These are phyloP conservation scores for Leucoraja erinaceus DNA, from an alignment of 2,113 vertebrate species.

Conservation along the genomic window DNA sequence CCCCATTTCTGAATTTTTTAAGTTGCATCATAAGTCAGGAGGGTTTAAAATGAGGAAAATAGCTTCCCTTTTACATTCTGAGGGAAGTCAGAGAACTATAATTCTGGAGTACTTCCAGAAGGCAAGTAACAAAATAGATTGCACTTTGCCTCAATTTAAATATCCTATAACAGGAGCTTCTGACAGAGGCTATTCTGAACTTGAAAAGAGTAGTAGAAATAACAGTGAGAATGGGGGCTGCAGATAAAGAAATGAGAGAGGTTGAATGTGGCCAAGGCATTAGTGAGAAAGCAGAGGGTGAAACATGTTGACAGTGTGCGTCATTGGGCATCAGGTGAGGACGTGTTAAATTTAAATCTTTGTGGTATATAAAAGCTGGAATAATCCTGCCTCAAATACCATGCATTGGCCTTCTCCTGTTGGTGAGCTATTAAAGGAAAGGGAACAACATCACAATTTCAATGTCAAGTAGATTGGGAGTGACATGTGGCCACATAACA, in stretches of 20 bases:
- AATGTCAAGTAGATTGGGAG: not conserved
- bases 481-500: not conserved
- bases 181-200: not conserved
- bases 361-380: not conserved
- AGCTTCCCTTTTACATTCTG: not conserved
- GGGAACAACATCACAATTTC: not conserved
- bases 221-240: not conserved
- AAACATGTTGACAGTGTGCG: not conserved
- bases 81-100: not conserved
- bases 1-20: not conserved
- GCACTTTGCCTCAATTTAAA: not conserved
- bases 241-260: not conserved
- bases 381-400: not conserved
- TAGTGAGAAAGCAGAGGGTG: not conserved
- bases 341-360: not conserved
- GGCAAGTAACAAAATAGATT: not conserved
- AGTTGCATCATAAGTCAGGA: not conserved
- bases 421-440: not conserved
- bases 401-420: not conserved
- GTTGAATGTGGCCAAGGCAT: not conserved
- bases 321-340: not conserved
- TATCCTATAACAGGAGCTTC: not conserved
- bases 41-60: not conserved
- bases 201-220: not conserved
- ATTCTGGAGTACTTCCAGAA: no score